phyloP scores from a whole-genome alignment of 2,888 invertebrate genomes.

The Exocentrus adspersus region DNA sequence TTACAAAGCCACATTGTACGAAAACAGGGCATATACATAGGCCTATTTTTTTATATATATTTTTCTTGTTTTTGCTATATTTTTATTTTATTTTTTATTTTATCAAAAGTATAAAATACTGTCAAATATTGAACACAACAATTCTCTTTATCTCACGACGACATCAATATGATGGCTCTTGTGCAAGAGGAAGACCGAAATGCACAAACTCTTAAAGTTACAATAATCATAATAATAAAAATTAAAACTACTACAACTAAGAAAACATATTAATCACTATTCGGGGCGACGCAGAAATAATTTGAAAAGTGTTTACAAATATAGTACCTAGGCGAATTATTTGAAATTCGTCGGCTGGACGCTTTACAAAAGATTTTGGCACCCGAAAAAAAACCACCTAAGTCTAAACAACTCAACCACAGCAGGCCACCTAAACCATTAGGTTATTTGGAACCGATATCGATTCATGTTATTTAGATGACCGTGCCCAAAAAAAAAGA shows the following conservation, averaged over 20 bases:
- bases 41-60: constrained; percentile 47
- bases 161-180: constrained; percentile 24
- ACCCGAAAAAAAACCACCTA: constrained; percentile 16
- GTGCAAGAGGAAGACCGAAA: constrained; percentile 47
- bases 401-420: constrained; percentile 15
- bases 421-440: constrained; percentile 16
- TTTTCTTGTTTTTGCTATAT: constrained; percentile 52
- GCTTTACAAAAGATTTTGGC: constrained; percentile 35
- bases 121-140: constrained; percentile 65
- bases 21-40: constrained; percentile 31
- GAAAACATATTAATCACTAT: constrained; percentile 19
- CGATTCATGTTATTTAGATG: not conserved
- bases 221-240: constrained; percentile 36
- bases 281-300: not conserved
- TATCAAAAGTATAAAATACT: constrained; percentile 65
- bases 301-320: not conserved
- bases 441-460: no score
- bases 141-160: constrained; percentile 63
- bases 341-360: no score
- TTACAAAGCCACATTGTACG: constrained; percentile 18
- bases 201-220: constrained; percentile 42
- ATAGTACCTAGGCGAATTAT: not conserved
- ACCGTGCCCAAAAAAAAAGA: constrained; percentile 23
- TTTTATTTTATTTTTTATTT: constrained; percentile 55
- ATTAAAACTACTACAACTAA: constrained; percentile 35